These are phyloP conservation scores for Tipula helvola DNA, from an alignment of 2,888 invertebrate species.

Conservation along the genomic window DNA sequence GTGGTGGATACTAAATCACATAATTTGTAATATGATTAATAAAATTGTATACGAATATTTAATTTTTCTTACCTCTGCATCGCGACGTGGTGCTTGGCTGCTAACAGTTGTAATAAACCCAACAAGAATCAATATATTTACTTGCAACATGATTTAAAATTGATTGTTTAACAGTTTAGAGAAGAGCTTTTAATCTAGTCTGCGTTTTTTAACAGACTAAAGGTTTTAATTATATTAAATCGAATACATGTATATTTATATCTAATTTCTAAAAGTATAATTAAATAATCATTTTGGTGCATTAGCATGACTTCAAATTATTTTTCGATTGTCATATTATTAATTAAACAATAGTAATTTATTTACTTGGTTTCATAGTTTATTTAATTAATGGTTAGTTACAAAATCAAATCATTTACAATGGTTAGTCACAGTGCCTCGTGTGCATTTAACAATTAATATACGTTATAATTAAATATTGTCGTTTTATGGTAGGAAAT, in stretches of 20 bases:
- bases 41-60: neutral
- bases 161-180: too few relatives aligned
- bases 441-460: neutral
- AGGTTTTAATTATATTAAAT: too few relatives aligned
- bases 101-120: neutral
- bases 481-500: constrained; percentile 15
- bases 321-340: neutral
- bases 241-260: neutral
- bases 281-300: neutral
- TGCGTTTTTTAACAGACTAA: neutral
- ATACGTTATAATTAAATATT: neutral
- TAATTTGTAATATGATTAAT: constrained; percentile 8
- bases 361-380: neutral
- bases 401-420: neutral
- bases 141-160: neutral
- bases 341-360: neutral
- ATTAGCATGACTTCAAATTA: neutral
- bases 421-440: neutral
- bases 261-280: neutral
- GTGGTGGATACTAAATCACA: constrained; percentile 22
- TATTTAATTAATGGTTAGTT: neutral
- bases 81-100: constrained; percentile 18
- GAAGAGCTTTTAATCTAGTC: too few relatives aligned
- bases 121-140: neutral
- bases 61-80: constrained; percentile 16